A percentile compares a stretch with the other conserved stretches of the same genome.
Evolutionary conservation across 1,140 invertebrate genomes (phyloP).

Genomic region (Charaxes varanes): DNA sequence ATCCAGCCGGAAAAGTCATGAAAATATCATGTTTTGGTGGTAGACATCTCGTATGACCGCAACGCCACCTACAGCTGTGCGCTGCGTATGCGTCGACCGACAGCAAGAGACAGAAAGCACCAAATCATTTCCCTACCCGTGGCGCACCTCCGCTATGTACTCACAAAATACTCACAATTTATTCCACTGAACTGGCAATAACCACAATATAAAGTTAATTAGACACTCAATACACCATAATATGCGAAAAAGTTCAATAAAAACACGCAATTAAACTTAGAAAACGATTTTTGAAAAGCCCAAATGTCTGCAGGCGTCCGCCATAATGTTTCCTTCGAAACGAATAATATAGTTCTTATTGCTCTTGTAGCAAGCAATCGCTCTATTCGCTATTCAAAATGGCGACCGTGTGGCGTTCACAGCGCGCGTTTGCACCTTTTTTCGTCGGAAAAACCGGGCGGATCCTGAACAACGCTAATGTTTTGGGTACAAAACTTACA

Average conservation of each 20-base stretch:
- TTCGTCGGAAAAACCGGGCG: conserved; percentile 61
- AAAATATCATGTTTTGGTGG: conserved; percentile 70
- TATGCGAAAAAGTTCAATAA: conserved; percentile 74
- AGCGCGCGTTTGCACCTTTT: conserved; percentile 66
- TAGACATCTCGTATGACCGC: conserved; percentile 51
- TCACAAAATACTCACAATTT: conserved; percentile 69
- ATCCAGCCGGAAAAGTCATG: conserved; percentile 67
- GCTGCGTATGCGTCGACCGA: conserved; percentile 70
- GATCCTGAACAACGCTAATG: conserved; percentile 61
- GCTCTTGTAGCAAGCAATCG: conserved; percentile 67
- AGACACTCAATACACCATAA: conserved; percentile 69
- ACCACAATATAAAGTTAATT: conserved; percentile 66
- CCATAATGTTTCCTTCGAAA: conserved; percentile 75
- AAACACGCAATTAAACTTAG: conserved; percentile 72
- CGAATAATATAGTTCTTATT: conserved; percentile 75
- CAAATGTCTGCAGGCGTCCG: conserved; percentile 73
- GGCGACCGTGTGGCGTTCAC: conserved; percentile 72
- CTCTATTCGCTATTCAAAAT: conserved; percentile 76
- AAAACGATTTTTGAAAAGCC: conserved; percentile 75
- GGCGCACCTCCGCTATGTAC: conserved; percentile 72
- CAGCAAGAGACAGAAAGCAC: conserved; percentile 65
- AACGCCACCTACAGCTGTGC: conserved; percentile 74
- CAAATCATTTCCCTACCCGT: conserved; percentile 75
- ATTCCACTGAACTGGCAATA: conserved; percentile 64
- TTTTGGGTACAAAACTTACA: conserved; percentile 53